These are phyloP conservation scores for Atherix ibis DNA, from an alignment of 2,888 invertebrate species.

Conservation along the genomic window DNA sequence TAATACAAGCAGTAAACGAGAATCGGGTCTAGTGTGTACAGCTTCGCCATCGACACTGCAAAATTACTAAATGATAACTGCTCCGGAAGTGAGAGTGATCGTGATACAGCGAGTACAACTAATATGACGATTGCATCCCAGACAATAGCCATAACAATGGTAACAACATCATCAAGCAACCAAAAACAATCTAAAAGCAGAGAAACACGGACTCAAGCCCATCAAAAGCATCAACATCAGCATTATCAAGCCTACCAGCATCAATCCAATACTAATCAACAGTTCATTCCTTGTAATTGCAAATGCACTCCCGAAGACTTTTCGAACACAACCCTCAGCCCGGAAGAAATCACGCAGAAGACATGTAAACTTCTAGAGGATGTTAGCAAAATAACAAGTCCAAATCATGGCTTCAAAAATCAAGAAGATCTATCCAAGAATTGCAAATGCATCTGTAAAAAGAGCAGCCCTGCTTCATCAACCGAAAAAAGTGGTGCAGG, in stretches of 20 bases:
- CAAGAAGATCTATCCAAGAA: constrained; percentile 14
- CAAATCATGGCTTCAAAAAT: background rate
- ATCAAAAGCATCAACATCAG: constrained; percentile 14
- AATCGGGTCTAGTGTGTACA: too few relatives aligned
- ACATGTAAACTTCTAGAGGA: constrained; percentile 28
- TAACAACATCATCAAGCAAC: constrained; percentile 4
- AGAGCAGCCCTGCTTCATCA: background rate
- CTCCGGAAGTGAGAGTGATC: constrained; percentile 7
- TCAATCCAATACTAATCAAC: constrained; percentile 5
- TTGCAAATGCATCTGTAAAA: constrained; percentile 20
- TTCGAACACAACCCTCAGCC: constrained; percentile 23
- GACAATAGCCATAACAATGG: constrained; percentile 3
- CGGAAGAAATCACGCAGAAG: constrained; percentile 29
- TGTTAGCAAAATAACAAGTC: constrained; percentile 20
- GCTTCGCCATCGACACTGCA: too few relatives aligned
- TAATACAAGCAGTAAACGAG: too few relatives aligned
- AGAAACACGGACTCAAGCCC: too few relatives aligned
- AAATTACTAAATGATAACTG: constrained; percentile 7
- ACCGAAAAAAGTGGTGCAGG: constrained; percentile 23
- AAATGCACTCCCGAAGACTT: constrained; percentile 30
- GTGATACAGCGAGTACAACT: background rate
- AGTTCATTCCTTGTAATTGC: constrained; percentile 23
- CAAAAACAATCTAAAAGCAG: constrained; percentile 2
- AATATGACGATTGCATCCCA: constrained; percentile 1
- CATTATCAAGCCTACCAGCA: too few relatives aligned